Evolutionary conservation across 2,888 invertebrate genomes (phyloP), one percentile per base, ranked within the genome.

Genomic region (Acleris emargana): DNA sequence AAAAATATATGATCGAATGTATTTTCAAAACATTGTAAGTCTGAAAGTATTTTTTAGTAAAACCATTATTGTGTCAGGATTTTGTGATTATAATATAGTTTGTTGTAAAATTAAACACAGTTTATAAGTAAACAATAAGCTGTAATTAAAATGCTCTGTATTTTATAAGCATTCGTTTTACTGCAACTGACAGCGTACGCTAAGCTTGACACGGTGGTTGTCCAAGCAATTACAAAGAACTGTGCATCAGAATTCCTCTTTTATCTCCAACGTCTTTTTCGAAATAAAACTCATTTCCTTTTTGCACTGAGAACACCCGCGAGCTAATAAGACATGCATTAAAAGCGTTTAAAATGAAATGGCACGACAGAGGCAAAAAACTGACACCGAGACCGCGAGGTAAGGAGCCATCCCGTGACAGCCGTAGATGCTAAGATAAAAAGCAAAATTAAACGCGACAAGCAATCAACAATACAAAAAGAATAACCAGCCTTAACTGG

Each of bases 371-470:
- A 79, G 80, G 82, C 79, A 84, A 84, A 83, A 32, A 86, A 80
- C 77, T 85, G 83, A 83, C 86, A 84, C 78, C 78, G 77, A 79
- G 79, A 81, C 80, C 77, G 83, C 45, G 45, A 45, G 32, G 83
- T 83, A 88, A 81, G 79, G 80, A 81, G 82, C 83, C 73, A 76
- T 76, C 74, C 77, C 80, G 83, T 82, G 85, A 86, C 84, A 82
- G 80, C 76, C 76, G 67, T 76, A 81, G 83, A 84, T 83, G 77
- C 77, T 79, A 77, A 81, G 81, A 82, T 81, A 82, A 74, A 75
- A 78, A 74, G 72, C 58, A 74, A 81, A 74, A 81, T 55, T 59
- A 47, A 51, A 60, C 17, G n/a, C 28, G 57, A 54, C 63, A 43
- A 32, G 13, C 43, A 16, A 16, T 51, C n/a, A 28, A 43, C n/a